phyloP scores from a whole-genome alignment of 1,140 invertebrate genomes.

The Atta texana region DNA sequence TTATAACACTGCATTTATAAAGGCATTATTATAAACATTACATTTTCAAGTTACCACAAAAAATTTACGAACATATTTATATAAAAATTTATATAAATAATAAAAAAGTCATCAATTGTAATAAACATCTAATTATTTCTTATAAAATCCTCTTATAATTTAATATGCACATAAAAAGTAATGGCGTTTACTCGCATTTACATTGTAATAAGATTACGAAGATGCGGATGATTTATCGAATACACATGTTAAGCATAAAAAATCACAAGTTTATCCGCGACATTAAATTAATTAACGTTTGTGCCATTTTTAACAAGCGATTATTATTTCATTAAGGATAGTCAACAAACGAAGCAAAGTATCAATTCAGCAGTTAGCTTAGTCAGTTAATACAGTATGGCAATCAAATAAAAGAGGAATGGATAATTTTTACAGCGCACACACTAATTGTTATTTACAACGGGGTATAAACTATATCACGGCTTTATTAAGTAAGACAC shows the following conservation, averaged over 20 bases:
- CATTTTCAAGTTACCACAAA: too few species aligned
- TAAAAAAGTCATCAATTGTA: neutral
- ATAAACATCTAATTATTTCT: neutral
- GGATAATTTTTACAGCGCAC: conserved; percentile 75
- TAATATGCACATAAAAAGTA: neutral
- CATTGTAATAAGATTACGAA: conserved; percentile 7
- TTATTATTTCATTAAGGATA: conserved; percentile 16
- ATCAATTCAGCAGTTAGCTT: conserved; percentile 81
- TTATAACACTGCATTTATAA: too few species aligned
- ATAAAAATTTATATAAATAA: neutral
- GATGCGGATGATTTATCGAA: neutral
- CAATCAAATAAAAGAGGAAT: conserved; percentile 68
- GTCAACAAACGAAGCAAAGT: neutral
- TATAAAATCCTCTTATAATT: neutral
- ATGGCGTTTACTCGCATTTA: neutral
- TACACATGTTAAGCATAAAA: neutral
- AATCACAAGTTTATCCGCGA: neutral
- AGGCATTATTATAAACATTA: neutral
- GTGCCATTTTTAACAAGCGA: neutral
- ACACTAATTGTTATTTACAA: conserved; percentile 84
- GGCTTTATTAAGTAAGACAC: conserved; percentile 75
- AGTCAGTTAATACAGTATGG: conserved; percentile 70
- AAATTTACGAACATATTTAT: neutral
- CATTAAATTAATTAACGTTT: neutral
- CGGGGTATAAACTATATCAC: conserved; percentile 78